Evolutionary conservation across 2,797 vertebrate genomes (phyloP).

Genomic region (Periophthalmus magnuspinnatus): DNA sequence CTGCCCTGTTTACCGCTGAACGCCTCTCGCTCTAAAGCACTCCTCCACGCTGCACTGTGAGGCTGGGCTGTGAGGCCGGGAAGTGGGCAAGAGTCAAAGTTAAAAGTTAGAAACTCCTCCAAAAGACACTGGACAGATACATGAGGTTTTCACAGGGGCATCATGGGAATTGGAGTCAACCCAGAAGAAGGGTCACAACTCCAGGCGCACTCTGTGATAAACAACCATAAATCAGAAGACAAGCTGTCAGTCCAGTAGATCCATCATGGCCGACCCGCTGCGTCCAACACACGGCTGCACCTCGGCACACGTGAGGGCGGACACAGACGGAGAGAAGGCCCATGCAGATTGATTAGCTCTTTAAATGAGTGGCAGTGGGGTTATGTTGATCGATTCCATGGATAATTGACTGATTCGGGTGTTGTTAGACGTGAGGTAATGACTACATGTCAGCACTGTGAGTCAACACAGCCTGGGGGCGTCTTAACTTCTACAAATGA

Average conservation of each 20-base stretch:
- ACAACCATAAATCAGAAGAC: constrained; percentile 62
- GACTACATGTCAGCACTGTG: constrained; percentile 42
- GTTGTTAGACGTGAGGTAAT: constrained; percentile 63
- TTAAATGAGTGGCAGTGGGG: constrained; percentile 56
- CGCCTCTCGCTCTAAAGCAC: constrained; percentile 3
- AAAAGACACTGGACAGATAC: background rate
- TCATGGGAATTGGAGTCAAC: constrained; percentile 31
- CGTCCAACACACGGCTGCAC: constrained; percentile 13
- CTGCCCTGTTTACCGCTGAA: constrained; percentile 35
- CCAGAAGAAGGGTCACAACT: constrained; percentile 48
- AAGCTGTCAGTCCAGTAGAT: constrained; percentile 51
- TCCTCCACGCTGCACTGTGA: constrained; percentile 40
- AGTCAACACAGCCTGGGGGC: constrained; percentile 44
- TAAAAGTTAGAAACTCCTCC: constrained; percentile 21
- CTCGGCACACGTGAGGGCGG: constrained; percentile 5
- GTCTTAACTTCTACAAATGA: constrained; percentile 33
- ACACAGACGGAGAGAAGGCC: constrained; percentile 22
- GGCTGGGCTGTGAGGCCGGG: constrained; percentile 65
- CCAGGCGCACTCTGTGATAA: constrained; percentile 39
- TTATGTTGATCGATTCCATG: constrained; percentile 66
- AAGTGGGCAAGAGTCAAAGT: constrained; percentile 43
- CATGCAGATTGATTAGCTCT: constrained; percentile 64
- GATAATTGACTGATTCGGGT: constrained; percentile 70
- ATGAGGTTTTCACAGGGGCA: constrained; percentile 32
- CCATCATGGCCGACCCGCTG: constrained; percentile 43